phyloP scores from a whole-genome alignment of 30 jellyfish, hydroid and myxozoan genomes.

The Cassiopea andromeda region DNA sequence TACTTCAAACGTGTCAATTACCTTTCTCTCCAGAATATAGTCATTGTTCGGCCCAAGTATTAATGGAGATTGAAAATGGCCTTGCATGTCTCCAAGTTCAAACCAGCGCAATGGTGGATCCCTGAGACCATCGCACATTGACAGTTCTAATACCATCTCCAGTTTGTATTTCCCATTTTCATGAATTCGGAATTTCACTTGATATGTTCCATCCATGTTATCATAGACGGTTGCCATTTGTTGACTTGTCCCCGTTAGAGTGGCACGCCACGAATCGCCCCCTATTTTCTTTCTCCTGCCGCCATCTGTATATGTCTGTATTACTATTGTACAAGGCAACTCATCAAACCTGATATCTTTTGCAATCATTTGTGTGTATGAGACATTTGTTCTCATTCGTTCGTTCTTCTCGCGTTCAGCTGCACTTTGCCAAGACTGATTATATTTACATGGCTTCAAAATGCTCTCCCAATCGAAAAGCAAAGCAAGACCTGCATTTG shows the following conservation, averaged over 20 bases:
- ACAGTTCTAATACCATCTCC: constrained; percentile 26
- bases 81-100: constrained; percentile 49
- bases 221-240: constrained; percentile 33
- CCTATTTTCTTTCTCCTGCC: constrained; percentile 51
- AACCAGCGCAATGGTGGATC: constrained; percentile 84
- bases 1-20: background rate
- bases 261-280: constrained; percentile 77
- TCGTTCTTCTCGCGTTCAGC: background rate
- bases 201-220: constrained; percentile 68
- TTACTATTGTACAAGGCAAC: constrained; percentile 4
- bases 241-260: background rate
- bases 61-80: constrained; percentile 45
- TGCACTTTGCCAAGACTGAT: constrained; percentile 15
- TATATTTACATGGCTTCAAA: constrained; percentile 15
- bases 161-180: constrained; percentile 31
- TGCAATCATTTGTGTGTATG: constrained; percentile 4
- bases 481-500: background rate
- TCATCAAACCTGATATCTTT: constrained; percentile 11
- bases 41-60: constrained; percentile 9
- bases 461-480: constrained; percentile 40
- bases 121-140: constrained; percentile 62
- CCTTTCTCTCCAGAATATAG: background rate
- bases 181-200: constrained; percentile 1
- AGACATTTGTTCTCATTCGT: constrained; percentile 22
- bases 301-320: constrained; percentile 34